Base-by-base conservation (phyloP, 2,797 vertebrate genomes). In the Linurgus olivaceus region DNA sequence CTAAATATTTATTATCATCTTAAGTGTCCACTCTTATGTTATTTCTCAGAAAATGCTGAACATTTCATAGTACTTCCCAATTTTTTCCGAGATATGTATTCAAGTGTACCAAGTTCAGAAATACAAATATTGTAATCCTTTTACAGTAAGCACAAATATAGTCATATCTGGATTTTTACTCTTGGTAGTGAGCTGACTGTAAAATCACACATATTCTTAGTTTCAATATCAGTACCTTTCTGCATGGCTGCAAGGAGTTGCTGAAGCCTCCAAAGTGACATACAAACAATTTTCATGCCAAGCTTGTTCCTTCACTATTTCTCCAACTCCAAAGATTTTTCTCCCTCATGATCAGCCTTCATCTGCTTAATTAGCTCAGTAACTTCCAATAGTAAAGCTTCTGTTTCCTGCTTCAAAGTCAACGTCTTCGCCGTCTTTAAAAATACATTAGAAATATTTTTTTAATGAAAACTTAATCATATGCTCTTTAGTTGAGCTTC, bases 311-410 rank as follows among this genome's bases (percentile, higher is more conserved):
- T 98, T 88, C 94, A 97, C 73, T 88, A 93, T 93, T 96, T 98
- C 96, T 99, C 98, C 86, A 94, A 96, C 67, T 95, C 96, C 77
- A 99, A 97, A 92, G 98, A 96, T 83, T 98, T 97, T 96, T 98
- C 98, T 93, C 98, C 98, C 77, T 98, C 98, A 40, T 97, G 90
- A 93, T 99, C 98, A 38, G 98, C 97, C 97, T 99, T 98, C 79
- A 99, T 97, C 63, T 97, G 93, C 96, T 98, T 98, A 91, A 99
- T 98, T 96, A 99, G 96, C 93, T 98, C 95, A 76, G 97, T 95
- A 55, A 98, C 98, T 93, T 99, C 98, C 89, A 98, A 96, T 12
- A 99, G 96, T 87, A 99, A 97, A 62, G 96, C 97, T 93, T 97
- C 96, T 93, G 98, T 97, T 96, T 99, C 97, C 92, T 97, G 97